phyloP scores from a whole-genome alignment of 2,113 vertebrate species.

The Oostethus manadensis region DNA sequence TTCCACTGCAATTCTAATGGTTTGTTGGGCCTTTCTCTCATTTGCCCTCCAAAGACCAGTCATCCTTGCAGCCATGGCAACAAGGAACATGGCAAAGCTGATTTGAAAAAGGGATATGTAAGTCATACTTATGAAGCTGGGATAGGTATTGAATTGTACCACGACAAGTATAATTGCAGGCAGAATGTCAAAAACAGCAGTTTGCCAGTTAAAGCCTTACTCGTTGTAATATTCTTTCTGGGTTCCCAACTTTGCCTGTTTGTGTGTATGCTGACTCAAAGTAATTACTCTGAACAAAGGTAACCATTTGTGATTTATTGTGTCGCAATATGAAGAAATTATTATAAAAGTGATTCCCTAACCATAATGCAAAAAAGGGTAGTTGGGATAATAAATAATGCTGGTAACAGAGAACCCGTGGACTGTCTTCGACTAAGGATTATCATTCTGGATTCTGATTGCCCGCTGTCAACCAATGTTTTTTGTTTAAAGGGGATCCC shows the following conservation, averaged over 20 bases:
- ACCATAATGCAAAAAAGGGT: too few relatives aligned
- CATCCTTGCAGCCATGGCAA: slow-evolving; percentile 50
- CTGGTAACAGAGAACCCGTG: too few relatives aligned
- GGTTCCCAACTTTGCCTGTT: background rate
- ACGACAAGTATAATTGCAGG: slow-evolving; percentile 29
- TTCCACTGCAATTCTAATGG: slow-evolving; percentile 26
- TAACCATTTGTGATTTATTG: too few relatives aligned
- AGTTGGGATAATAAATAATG: too few relatives aligned
- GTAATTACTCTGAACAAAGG: background rate
- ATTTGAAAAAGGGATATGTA: slow-evolving; percentile 43
- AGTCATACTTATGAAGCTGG: slow-evolving; percentile 43
- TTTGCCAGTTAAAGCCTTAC: too few relatives aligned
- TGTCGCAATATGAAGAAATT: too few relatives aligned
- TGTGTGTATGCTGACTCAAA: background rate
- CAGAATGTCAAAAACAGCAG: slow-evolving; percentile 24
- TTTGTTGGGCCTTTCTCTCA: slow-evolving; percentile 26
- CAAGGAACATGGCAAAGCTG: slow-evolving; percentile 41
- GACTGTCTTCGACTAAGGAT: too few relatives aligned
- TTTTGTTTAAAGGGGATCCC: too few relatives aligned
- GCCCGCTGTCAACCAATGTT: too few relatives aligned
- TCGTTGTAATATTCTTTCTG: too few relatives aligned
- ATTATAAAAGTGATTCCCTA: too few relatives aligned
- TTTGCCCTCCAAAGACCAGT: slow-evolving; percentile 56
- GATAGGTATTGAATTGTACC: slow-evolving; percentile 30
- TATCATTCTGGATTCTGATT: too few relatives aligned